Conservation (phyloP, 2,113 vertebrate species). For the Brachypteracias leptosomus region DNA sequence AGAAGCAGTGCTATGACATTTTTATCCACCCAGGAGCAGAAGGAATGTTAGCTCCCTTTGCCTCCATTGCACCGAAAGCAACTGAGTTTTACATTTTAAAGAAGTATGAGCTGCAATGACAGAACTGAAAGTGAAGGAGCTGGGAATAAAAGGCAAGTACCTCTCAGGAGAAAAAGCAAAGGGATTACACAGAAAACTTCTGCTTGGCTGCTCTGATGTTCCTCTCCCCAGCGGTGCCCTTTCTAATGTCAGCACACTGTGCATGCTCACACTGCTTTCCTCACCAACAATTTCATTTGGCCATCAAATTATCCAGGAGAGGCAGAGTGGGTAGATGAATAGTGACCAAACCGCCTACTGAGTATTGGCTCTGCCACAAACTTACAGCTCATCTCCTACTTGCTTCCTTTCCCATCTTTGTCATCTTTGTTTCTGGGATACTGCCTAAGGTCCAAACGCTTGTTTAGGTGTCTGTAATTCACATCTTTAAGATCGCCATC, state of each 20-base stretch:
- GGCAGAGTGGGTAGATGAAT: not conserved
- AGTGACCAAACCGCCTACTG: not conserved
- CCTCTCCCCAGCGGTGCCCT: not conserved
- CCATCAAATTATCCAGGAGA: not conserved
- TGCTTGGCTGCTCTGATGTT: constrained; percentile 2
- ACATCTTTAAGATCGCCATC: not conserved
- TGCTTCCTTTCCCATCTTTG: not conserved
- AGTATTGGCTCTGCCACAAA: not conserved
- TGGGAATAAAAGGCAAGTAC: not conserved
- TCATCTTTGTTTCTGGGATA: not conserved
- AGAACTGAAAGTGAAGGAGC: not conserved
- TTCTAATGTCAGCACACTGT: not conserved
- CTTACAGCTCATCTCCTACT: not conserved
- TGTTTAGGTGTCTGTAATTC: not conserved
- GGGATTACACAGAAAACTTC: not conserved
- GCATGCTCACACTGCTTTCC: not conserved
- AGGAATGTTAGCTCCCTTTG: not conserved
- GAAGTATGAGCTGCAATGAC: not conserved
- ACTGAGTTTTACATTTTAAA: not conserved
- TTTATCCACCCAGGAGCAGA: not conserved
- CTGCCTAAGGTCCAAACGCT: not conserved
- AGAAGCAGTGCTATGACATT: not conserved
- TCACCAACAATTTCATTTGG: not conserved
- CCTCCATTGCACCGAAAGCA: not conserved
- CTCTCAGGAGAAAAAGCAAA: not conserved